Percentiles rank a stretch among this genome's conserved stretches.
These are phyloP conservation scores for Leptinotarsa undecemlineata DNA, from an alignment of 1,140 invertebrate genomes.

Conservation along the genomic window DNA sequence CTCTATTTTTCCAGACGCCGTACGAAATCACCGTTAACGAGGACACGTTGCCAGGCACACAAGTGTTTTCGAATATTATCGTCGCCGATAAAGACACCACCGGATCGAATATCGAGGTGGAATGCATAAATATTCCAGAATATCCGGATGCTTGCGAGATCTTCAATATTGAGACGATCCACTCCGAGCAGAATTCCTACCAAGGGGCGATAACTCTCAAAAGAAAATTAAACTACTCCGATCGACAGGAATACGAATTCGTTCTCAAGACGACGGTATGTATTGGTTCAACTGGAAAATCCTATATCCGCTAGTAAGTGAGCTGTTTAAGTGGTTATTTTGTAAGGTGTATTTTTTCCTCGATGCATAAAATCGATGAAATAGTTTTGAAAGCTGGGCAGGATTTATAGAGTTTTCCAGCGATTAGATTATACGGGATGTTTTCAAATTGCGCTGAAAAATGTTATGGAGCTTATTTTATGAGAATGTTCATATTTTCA, in stretches of 20 bases:
- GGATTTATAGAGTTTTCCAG: too few relatives aligned
- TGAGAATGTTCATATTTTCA: too few relatives aligned
- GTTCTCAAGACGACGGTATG: conserved; percentile 48
- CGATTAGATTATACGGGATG: too few relatives aligned
- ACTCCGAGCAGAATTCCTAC: conserved; percentile 43
- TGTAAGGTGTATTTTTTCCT: too few relatives aligned
- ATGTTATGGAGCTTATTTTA: too few relatives aligned
- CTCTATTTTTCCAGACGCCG: conserved; percentile 61
- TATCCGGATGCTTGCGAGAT: conserved; percentile 47
- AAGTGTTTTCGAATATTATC: conserved; percentile 72
- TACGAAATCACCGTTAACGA: conserved; percentile 81
- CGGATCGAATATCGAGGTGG: conserved; percentile 78
- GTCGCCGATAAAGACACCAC: conserved; percentile 79
- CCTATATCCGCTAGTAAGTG: too few relatives aligned
- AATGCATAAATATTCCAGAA: conserved; percentile 61
- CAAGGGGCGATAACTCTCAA: conserved; percentile 45
- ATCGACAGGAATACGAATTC: conserved; percentile 43
- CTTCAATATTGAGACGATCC: conserved; percentile 45
- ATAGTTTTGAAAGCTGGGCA: too few relatives aligned
- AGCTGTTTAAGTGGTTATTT: too few relatives aligned
- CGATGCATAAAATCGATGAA: too few relatives aligned
- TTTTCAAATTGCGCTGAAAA: too few relatives aligned
- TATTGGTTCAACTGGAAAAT: conserved; percentile 9
- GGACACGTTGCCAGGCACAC: conserved; percentile 73
- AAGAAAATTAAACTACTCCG: conserved; percentile 47